Percentiles rank a stretch among this genome's conserved stretches.
phyloP scores from a whole-genome alignment of 2,888 invertebrate species.

The Galerucella calmariensis region DNA sequence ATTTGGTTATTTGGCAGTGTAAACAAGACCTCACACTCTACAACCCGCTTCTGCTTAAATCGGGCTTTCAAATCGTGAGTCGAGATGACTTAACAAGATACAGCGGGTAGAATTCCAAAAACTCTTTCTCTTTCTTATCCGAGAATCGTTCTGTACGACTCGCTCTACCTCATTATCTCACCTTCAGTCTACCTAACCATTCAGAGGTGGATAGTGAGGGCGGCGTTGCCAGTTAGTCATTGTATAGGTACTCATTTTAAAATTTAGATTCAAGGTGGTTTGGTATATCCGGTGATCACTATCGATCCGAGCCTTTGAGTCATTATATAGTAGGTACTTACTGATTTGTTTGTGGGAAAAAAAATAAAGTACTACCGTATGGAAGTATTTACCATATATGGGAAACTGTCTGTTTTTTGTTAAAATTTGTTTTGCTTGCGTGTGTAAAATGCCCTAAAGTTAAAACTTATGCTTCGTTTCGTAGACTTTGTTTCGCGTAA shows the following conservation, averaged over 20 bases:
- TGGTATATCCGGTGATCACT: conserved; percentile 23
- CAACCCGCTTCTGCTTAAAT: conserved; percentile 44
- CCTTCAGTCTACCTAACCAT: conserved; percentile 62
- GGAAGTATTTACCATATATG: background rate
- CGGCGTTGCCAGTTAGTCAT: conserved; percentile 33
- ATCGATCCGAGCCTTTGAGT: conserved; percentile 17
- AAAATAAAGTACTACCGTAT: conserved; percentile 1
- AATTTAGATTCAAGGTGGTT: conserved; percentile 33
- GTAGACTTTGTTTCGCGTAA: no score
- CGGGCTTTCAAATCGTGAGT: conserved; percentile 56
- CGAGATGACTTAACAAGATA: conserved; percentile 66
- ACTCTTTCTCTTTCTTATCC: conserved; percentile 54
- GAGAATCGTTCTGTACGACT: conserved; percentile 42
- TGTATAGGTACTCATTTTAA: conserved; percentile 26
- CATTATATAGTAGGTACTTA: conserved; percentile 9
- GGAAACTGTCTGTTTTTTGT: background rate
- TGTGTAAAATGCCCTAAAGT: no score
- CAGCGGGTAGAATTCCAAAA: conserved; percentile 64
- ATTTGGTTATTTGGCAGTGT: conserved; percentile 43
- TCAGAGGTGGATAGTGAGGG: conserved; percentile 47
- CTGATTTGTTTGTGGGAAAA: conserved; percentile 11
- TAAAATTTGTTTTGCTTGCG: background rate
- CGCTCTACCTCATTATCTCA: conserved; percentile 64
- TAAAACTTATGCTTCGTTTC: no score
- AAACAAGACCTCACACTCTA: conserved; percentile 43